These are phyloP conservation scores for Drosophila simulans DNA, from an alignment of 1,140 invertebrate genomes.

Conservation along the genomic window DNA sequence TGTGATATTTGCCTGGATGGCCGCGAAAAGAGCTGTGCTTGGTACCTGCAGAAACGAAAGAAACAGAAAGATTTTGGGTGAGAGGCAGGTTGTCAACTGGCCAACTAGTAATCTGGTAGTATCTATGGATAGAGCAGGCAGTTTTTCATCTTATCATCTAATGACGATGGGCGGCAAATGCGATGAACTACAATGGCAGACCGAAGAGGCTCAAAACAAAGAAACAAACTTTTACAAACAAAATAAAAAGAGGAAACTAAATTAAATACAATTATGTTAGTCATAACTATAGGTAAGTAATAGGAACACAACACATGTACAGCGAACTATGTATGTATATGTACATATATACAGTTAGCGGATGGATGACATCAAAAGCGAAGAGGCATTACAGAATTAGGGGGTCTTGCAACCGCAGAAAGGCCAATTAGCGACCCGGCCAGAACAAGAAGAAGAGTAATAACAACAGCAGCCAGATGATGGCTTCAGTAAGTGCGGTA, in stretches of 20 bases:
- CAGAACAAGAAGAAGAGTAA: slow-evolving; percentile 28
- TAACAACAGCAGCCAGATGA: slow-evolving; percentile 18
- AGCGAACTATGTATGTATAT: slow-evolving; percentile 19
- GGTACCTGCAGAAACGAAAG: slow-evolving; percentile 72
- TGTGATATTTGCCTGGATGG: slow-evolving; percentile 84
- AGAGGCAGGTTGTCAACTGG: slow-evolving; percentile 35
- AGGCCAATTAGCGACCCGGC: slow-evolving; percentile 54
- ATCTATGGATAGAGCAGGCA: slow-evolving; percentile 27
- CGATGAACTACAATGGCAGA: slow-evolving; percentile 25
- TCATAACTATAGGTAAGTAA: slow-evolving; percentile 24
- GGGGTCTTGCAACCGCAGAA: slow-evolving; percentile 39
- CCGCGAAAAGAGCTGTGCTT: slow-evolving; percentile 83
- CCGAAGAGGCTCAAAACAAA: slow-evolving; percentile 16
- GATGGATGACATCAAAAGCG: slow-evolving; percentile 56
- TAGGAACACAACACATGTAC: slow-evolving; percentile 8
- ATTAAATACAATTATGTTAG: slow-evolving; percentile 36
- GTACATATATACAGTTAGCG: slow-evolving; percentile 59
- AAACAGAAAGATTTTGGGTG: slow-evolving; percentile 59
- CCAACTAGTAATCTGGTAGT: background rate
- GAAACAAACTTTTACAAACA: background rate
- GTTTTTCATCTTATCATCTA: slow-evolving; percentile 22
- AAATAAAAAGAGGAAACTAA: slow-evolving; percentile 34
- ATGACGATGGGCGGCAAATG: slow-evolving; percentile 22
- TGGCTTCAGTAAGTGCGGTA: slow-evolving; percentile 28
- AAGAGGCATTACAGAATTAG: slow-evolving; percentile 16